Evolutionary conservation across 2,797 vertebrate genomes (phyloP), one percentile per base, ranked within the genome.

Genomic region (Phrynocephalus guinanensis): DNA sequence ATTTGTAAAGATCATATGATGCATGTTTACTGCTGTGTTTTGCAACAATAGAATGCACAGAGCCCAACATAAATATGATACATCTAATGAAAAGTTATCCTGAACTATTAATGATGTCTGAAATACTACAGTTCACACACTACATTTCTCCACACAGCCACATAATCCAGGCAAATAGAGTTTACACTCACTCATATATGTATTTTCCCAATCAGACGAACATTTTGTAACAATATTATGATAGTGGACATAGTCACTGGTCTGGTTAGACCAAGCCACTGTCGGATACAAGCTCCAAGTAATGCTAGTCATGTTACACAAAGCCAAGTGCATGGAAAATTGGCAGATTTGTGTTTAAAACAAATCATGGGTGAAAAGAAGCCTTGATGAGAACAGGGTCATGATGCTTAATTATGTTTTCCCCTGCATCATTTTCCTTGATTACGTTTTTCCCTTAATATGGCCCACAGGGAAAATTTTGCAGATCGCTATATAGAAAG

Each of bases 11-110:
- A 93, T 88, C 89, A 83, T 91, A 28, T 13, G 82, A 87, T 76
- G 76, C 56, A 90, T 90, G 91, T 90, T 87, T 81, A 8, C 76
- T 86, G 88, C 88, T 84, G 81, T 85, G 67, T 79, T 92, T 89
- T 88, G 82, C 77, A 88, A 87, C 86, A 90, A 86, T 88, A 93
- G 89, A 82, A 77, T 77, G 77, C 9, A 11, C 2, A 50, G 9
- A 66, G 66, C 30, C 9, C 44, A 50, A 83, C 13, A 9, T 68
- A 83, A 72, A 72, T 72, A 72, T 71, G 33, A 28, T 20, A 9
- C 56, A 6, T 33, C 70, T 24, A 83, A 73, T 38, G 30, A 13
- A 75, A 75, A 44, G 5, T 26, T 28, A 20, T 18, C 33, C 24
- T 77, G 16, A 68, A 38, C 7, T 20, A n/a, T 33, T 80, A 5